Conservation (phyloP, 2,113 vertebrate species). For the Oxygymnocypris stewartii region DNA sequence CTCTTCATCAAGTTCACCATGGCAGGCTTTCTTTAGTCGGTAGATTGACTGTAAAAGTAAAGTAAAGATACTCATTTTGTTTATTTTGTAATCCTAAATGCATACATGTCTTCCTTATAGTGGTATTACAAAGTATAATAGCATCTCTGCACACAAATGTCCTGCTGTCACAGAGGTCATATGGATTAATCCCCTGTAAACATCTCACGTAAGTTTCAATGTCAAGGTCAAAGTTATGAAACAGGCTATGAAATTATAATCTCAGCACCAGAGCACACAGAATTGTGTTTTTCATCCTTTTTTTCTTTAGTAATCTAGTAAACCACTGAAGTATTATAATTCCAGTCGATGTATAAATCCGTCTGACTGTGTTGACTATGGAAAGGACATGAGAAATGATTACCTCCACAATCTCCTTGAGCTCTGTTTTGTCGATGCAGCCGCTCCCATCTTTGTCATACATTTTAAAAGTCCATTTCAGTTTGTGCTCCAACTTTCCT, state of each 20-base stretch:
- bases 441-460: slow-evolving; percentile 95
- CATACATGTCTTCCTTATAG: not conserved
- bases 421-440: slow-evolving; percentile 91
- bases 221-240: slow-evolving; percentile 3
- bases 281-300: not conserved
- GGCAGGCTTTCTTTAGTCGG: slow-evolving; percentile 89
- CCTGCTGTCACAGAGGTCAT: slow-evolving; percentile 5
- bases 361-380: slow-evolving; percentile 15
- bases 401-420: slow-evolving; percentile 94
- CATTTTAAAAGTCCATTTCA: slow-evolving; percentile 96
- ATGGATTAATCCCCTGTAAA: not conserved
- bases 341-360: not conserved
- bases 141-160: not conserved
- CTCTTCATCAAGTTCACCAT: slow-evolving; percentile 77
- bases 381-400: slow-evolving; percentile 44
- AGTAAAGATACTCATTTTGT: not conserved
- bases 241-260: not conserved
- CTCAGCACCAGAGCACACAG: not conserved
- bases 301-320: not conserved
- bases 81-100: not conserved
- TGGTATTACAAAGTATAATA: not conserved
- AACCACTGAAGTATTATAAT: not conserved
- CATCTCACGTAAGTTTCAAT: not conserved
- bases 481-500: slow-evolving; percentile 92
- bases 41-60: slow-evolving; percentile 84